Evolutionary conservation across 1,140 invertebrate species (phyloP), one percentile per base, ranked within the genome.

Genomic region (Drosophila bifasciata): DNA sequence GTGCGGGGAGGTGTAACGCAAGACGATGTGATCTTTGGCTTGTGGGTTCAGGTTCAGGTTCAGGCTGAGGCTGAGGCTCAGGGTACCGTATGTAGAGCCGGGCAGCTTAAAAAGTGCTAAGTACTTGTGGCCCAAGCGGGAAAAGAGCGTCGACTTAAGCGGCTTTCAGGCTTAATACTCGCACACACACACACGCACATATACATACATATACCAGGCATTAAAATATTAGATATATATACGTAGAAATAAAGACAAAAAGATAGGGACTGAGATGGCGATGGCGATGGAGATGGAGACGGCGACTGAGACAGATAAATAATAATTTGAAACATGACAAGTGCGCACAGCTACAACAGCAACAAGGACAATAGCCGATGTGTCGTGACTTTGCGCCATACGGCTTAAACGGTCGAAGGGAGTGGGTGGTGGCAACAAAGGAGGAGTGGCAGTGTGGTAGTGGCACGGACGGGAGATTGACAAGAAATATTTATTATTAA

Each of bases 401-500:
- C 50, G 74, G 69, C 76, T 85, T 85, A 86, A 86, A 76, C 64
- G 77, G 49, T 77, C 50, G 46, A 43, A 57, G 61, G 45, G 62
- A 21, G 43, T 11, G 45, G n/a, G n/a, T n/a, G n/a, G n/a, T n/a
- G n/a, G n/a, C n/a, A n/a, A n/a, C n/a, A n/a, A n/a, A 32, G 28
- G 28, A 3, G 9, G 8, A 7, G 28, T 32, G 28, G 28, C 28
- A 9, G 28, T 28, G 28, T 3, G 32, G 11, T 3, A 11, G 3
- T 1, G 9, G 9, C 3, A 1, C 3, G 63, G 62, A 43, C 49
- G 41, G 68, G 21, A 63, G 83, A 85, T 86, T 85, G 81, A 86
- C 76, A 85, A 85, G 81, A 88, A 86, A 76, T 86, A 86, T 86
- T 81, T 86, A 86, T 86, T 86, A 86, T 86, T 88, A 86, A 88